Conservation (phyloP, 2,797 vertebrate species). For the Paguma larvata region DNA sequence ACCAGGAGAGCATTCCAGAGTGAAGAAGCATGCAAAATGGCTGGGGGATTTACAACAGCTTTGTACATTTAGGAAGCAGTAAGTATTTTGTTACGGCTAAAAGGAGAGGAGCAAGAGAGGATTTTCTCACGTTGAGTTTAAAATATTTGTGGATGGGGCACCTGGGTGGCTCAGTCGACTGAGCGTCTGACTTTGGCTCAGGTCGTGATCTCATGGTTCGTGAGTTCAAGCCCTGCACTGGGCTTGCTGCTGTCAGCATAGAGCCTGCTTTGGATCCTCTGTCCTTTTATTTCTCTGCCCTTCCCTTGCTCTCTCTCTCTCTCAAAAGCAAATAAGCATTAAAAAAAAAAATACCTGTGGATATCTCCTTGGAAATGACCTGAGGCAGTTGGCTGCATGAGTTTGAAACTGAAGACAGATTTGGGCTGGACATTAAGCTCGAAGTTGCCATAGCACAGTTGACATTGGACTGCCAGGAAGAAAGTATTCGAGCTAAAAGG, state of each 20-base stretch:
- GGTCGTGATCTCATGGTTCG: too few relatives aligned
- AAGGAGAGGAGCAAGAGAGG: neutral
- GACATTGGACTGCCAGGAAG: neutral
- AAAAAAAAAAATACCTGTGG: neutral
- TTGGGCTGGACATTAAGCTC: neutral
- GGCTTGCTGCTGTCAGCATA: too few relatives aligned
- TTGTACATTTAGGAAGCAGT: neutral
- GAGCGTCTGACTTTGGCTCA: too few relatives aligned
- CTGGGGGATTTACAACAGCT: neutral
- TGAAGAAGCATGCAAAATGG: neutral
- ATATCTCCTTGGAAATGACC: neutral
- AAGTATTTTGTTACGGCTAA: neutral
- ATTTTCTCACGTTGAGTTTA: neutral
- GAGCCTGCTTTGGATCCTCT: too few relatives aligned
- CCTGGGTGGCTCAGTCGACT: too few relatives aligned
- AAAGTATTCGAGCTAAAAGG: neutral
- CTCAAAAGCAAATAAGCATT: neutral
- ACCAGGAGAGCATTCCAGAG: neutral
- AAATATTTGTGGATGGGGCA: neutral
- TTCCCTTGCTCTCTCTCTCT: too few relatives aligned
- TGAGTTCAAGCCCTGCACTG: too few relatives aligned
- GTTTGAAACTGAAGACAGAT: neutral
- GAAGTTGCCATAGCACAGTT: neutral
- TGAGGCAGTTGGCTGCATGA: neutral
- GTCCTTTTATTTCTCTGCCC: too few relatives aligned